Base-by-base conservation (phyloP, 2,113 vertebrate genomes). In the Corythoichthys intestinalis region DNA sequence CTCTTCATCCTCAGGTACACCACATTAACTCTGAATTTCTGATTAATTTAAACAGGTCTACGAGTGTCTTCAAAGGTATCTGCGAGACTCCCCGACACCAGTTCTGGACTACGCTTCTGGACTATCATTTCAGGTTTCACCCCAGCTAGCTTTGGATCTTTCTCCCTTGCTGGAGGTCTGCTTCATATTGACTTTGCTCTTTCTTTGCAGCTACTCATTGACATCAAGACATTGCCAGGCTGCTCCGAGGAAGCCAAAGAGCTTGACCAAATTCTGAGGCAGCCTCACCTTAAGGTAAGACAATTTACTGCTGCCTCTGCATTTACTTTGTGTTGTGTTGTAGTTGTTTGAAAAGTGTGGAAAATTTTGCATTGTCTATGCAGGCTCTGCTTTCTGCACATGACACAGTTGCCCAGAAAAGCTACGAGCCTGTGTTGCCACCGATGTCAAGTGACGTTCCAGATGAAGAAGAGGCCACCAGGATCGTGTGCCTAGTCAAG, bases 401-500 rank as follows among this genome's bases (percentile, higher is more conserved):
- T 37, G 97, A 99, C 67, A 91, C 90, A 0, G 94, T 99, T 76
- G 95, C 96, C 73, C 93, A 94, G 89, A 96, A 94, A 78, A 94
- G 96, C 85, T 99, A 93, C 60, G 94, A 95, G 41, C 97, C 97
- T 0, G 81, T 88, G 2, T 92, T 98, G 41, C 95, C 96, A 0
- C 94, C 96, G 0, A 83, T 99, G 83, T 95, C 96, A 0, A 94
- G 94, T 11, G 92, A 95, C 13, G 87, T 96, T 68, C 93, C 94
- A 1, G 94, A 94, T 2, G 94, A 94, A 2, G 97, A 98, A 72
- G 97, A 98, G 76, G 95, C 95, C 15, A 94, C 96, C 86, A 91
- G 94, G 85, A 97, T 94, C 71, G 92, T 99, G 68, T 96, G 96
- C 75, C 87, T 99, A 86, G 96, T 99, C 66, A 99, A 98, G 86